Conservation (phyloP, 2,888 invertebrate species). For the Luffia ferchaultella region DNA sequence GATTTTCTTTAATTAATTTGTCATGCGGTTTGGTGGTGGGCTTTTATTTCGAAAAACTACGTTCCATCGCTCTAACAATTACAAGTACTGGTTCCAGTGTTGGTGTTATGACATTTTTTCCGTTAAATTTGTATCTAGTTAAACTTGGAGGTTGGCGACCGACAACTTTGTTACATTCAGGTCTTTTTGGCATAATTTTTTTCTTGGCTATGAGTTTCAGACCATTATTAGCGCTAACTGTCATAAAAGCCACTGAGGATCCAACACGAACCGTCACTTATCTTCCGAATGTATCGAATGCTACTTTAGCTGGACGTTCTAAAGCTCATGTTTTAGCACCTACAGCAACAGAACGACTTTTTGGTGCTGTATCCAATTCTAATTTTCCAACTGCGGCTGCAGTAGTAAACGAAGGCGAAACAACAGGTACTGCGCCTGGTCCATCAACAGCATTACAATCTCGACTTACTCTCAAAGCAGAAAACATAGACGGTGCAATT, state of each 20-base stretch:
- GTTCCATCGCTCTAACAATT: conserved; percentile 41
- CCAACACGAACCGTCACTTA: conserved; percentile 45
- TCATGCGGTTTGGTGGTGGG: conserved; percentile 40
- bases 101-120: conserved; percentile 43
- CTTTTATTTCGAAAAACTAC: conserved; percentile 50
- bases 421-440: conserved; percentile 27
- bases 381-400: conserved; percentile 44
- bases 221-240: conserved; percentile 41
- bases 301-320: conserved; percentile 16
- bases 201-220: conserved; percentile 43
- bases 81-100: conserved; percentile 40
- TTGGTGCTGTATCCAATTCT: conserved; percentile 28
- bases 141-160: conserved; percentile 41
- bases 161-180: conserved; percentile 39
- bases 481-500: conserved; percentile 32
- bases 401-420: conserved; percentile 29
- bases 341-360: conserved; percentile 28
- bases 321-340: conserved; percentile 21
- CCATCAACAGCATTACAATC: conserved; percentile 26
- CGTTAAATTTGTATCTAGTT: conserved; percentile 34
- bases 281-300: conserved; percentile 39
- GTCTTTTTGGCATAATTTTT: conserved; percentile 36
- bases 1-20: conserved; percentile 43
- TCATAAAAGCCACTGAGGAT: conserved; percentile 33
- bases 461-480: conserved; percentile 34